These are phyloP conservation scores for Osmerus mordax DNA, from an alignment of 2,113 vertebrate genomes.

Conservation along the genomic window DNA sequence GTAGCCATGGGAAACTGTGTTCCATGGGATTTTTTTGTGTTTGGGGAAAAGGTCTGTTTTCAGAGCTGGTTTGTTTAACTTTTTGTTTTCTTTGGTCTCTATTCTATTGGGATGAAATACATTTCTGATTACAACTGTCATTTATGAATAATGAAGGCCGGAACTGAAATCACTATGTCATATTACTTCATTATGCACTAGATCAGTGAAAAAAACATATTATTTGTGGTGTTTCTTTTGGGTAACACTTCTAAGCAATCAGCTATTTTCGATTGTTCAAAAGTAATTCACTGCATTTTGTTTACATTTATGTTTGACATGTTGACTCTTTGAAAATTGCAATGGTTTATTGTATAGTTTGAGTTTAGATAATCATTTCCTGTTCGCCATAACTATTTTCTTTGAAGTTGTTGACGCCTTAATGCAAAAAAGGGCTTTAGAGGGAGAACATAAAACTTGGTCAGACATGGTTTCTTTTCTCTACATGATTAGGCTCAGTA, in stretches of 20 bases:
- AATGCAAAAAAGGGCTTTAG: constrained; percentile 20
- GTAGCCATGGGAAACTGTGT: neutral
- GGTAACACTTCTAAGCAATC: constrained; percentile 4
- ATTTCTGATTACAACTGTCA: constrained; percentile 23
- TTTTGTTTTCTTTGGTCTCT: constrained; percentile 32
- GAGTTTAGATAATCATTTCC: constrained; percentile 9
- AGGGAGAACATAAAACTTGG: constrained; percentile 42
- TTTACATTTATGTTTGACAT: constrained; percentile 5
- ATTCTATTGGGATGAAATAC: constrained; percentile 20
- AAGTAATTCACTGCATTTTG: neutral
- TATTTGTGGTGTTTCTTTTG: neutral
- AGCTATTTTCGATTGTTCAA: neutral
- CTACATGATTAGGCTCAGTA: constrained; percentile 55
- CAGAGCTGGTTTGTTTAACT: constrained; percentile 8
- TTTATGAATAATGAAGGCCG: constrained; percentile 23
- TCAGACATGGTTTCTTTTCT: constrained; percentile 36
- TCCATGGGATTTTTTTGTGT: neutral
- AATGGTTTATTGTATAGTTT: constrained; percentile 19
- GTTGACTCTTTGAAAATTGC: constrained; percentile 10
- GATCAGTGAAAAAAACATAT: constrained; percentile 15
- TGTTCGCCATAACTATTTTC: constrained; percentile 16
- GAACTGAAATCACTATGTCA: constrained; percentile 20
- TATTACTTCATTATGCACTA: constrained; percentile 23
- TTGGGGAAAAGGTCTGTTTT: constrained; percentile 10
- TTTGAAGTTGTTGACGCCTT: constrained; percentile 22